Evolutionary conservation across 2,888 invertebrate genomes (phyloP).

Genomic region (Apamea anceps): DNA sequence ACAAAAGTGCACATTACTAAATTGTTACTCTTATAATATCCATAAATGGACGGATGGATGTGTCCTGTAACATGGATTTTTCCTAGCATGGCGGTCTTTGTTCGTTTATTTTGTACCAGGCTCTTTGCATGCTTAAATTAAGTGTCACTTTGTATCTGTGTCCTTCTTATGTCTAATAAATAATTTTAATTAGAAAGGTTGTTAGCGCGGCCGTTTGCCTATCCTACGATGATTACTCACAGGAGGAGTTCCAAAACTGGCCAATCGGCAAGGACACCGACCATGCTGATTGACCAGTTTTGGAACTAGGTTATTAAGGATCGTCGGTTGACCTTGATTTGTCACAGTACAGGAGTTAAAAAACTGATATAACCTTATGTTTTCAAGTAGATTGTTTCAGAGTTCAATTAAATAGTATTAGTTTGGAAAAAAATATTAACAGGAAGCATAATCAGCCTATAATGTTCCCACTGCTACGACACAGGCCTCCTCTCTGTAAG

Average conservation of each 20-base stretch:
- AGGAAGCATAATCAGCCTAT: background rate
- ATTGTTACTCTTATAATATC: background rate
- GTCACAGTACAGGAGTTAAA: background rate
- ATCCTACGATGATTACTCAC: background rate
- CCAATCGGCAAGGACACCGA: background rate
- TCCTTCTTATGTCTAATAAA: too few species aligned
- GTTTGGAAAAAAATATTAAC: background rate
- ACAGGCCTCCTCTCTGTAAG: too few species aligned
- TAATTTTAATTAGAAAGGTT: background rate
- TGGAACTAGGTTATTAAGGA: too few species aligned
- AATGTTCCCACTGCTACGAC: too few species aligned
- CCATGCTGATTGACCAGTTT: too few species aligned
- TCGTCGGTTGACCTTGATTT: background rate
- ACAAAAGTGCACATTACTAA: background rate
- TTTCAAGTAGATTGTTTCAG: background rate
- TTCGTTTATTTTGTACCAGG: too few species aligned
- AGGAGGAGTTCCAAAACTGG: background rate
- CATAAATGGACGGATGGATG: too few species aligned
- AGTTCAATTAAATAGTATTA: background rate
- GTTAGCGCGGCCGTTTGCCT: background rate
- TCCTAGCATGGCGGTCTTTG: too few species aligned
- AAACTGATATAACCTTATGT: background rate
- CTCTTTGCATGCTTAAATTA: too few species aligned
- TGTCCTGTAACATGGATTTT: too few species aligned
- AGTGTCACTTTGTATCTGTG: too few species aligned